Base-by-base conservation (phyloP, 1,140 invertebrate species). In the Formica selysi region DNA sequence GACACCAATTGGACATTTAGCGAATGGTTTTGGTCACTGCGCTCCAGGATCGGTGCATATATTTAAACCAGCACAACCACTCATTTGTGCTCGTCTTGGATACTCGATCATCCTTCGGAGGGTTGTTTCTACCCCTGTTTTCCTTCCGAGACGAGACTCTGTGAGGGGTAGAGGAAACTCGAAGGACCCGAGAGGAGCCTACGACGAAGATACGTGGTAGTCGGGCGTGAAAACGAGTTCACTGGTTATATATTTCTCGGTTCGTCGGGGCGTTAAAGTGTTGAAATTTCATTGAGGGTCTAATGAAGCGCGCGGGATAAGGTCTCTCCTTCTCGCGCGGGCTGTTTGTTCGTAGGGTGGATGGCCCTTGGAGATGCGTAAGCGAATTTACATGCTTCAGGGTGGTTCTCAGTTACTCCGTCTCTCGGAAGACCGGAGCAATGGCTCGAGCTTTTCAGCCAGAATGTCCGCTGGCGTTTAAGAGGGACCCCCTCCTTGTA, bases 161-260 rank as follows among this genome's bases (percentile, higher is more conserved):
- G 59, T 83, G 71, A 76, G 88, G 76, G 78, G 59, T 70, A 71
- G 65, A 87, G 70, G 54, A 76, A 89, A 76, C 86, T 85, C 80
- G 79, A 90, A 90, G 89, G 80, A 89, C 70, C 65, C 81, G 81
- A 84, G 61, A 41, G 65, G 71, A 78, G 83, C 38, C 86, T 86
- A 83, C 81, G 76, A 74, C 85, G 89, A 91, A 91, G 90, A 92
- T 91, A 91, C 78, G 83, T 71, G 84, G 74, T 78, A 80, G 76
- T 86, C 87, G 85, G 73, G 92, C 79, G 93, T 92, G 85, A 94
- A 94, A 93, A 93, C 85, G 92, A 93, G 93, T 94, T 94, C 93
- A 93, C 92, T 93, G 92, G 93, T 91, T 93, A 93, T 90, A 86
- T 91, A 92, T 93, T 93, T 92, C 91, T 88, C 89, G 78, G 86